Percentiles rank a stretch among this genome's conserved stretches.
Conservation (phyloP, 2,113 vertebrate species). For the Madoqua kirkii region DNA sequence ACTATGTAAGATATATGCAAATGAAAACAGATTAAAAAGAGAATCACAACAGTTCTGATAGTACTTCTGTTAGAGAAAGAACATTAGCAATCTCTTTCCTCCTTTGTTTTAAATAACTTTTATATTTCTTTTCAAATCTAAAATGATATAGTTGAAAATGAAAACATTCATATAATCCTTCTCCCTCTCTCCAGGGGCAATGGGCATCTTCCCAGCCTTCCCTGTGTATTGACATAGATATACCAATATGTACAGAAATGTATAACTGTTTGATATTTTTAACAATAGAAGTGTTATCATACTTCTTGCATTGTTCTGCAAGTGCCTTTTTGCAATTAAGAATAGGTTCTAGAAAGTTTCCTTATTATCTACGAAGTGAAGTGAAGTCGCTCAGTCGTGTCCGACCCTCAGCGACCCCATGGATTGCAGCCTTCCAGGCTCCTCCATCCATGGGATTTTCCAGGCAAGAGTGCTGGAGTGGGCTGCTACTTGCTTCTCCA, state of each 20-base stretch:
- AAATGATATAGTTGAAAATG: background rate
- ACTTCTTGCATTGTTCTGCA: background rate
- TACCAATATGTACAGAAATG: background rate
- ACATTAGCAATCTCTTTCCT: background rate
- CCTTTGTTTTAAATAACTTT: background rate
- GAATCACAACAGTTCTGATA: background rate
- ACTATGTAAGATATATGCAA: background rate
- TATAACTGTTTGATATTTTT: background rate
- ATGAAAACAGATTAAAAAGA: background rate
- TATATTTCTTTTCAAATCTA: background rate
- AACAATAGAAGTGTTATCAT: background rate
- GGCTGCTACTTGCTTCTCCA: background rate
- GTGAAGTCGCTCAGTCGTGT: too few species aligned
- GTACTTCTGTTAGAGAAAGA: background rate
- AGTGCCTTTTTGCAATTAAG: background rate
- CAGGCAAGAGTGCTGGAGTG: background rate
- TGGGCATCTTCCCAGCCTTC: background rate
- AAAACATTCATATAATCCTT: background rate
- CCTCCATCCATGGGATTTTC: too few species aligned
- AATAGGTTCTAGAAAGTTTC: background rate
- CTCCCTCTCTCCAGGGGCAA: background rate
- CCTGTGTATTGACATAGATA: background rate
- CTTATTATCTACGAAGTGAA: background rate
- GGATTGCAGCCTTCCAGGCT: too few species aligned
- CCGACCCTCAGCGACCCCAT: too few species aligned